Conservation (phyloP, 1,140 invertebrate species). For the Drosophila elegans region DNA sequence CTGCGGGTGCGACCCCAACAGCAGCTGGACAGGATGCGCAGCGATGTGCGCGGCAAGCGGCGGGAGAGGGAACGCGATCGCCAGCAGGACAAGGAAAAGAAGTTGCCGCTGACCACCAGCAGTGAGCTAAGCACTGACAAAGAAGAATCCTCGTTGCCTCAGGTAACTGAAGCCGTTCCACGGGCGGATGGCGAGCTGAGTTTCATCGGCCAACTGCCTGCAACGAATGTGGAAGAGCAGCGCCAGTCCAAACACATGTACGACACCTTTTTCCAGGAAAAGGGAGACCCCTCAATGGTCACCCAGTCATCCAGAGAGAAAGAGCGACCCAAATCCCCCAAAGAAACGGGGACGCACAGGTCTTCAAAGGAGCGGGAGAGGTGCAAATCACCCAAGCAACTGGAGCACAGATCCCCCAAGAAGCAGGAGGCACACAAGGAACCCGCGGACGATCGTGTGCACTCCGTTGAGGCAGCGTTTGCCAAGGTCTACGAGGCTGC, state of each 20-base stretch:
- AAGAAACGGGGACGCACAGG: neutral
- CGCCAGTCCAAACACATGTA: neutral
- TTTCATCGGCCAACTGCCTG: neutral
- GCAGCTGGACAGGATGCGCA: conserved; percentile 69
- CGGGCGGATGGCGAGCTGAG: neutral
- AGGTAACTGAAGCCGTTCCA: neutral
- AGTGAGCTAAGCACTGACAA: conserved; percentile 27
- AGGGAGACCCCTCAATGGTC: conserved; percentile 2
- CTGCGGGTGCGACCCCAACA: conserved; percentile 68
- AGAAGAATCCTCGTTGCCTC: conserved; percentile 1
- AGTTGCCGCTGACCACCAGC: conserved; percentile 5
- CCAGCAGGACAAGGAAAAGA: conserved; percentile 20
- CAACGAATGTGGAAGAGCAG: conserved; percentile 5
- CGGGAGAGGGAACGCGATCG: conserved; percentile 31
- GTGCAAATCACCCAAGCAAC: neutral
- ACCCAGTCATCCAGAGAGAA: neutral
- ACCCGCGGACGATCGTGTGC: neutral
- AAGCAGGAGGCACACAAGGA: neutral
- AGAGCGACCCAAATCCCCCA: neutral
- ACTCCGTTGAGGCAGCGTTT: conserved; percentile 52
- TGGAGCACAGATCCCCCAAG: neutral
- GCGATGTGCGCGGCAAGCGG: conserved; percentile 51
- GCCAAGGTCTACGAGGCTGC: conserved; percentile 61
- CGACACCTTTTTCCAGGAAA: conserved; percentile 11
- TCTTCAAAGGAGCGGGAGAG: conserved; percentile 5